Conservation (phyloP, 2,888 invertebrate species). For the Fabriciana adippe region DNA sequence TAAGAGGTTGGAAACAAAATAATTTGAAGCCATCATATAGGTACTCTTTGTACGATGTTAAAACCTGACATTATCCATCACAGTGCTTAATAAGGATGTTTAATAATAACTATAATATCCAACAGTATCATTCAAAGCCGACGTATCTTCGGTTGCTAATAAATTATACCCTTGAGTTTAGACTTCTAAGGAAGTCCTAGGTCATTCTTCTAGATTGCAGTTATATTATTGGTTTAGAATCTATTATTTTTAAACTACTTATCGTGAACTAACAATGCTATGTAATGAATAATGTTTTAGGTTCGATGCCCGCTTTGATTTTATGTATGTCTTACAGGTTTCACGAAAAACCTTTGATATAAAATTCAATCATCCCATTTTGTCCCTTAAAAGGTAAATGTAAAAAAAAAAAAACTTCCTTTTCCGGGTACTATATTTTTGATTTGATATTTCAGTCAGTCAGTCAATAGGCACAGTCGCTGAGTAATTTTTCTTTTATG, state of each 20-base stretch:
- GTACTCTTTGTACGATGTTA: background rate
- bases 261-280: background rate
- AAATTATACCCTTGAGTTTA: conserved; percentile 42
- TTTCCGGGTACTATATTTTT: too few relatives aligned
- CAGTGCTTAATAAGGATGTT: background rate
- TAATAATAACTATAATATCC: conserved; percentile 3
- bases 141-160: conserved; percentile 27
- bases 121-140: conserved; percentile 7
- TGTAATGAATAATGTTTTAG: too few relatives aligned
- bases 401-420: too few relatives aligned
- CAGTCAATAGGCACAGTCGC: too few relatives aligned
- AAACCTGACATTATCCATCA: background rate
- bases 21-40: background rate
- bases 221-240: background rate
- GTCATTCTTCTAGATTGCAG: conserved; percentile 45
- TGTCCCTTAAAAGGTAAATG: too few relatives aligned
- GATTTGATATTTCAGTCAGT: too few relatives aligned
- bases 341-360: background rate
- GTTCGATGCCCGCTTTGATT: too few relatives aligned
- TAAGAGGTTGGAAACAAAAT: too few relatives aligned
- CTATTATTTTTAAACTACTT: background rate
- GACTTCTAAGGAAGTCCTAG: conserved; percentile 41
- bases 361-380: background rate
- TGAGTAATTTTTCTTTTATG: too few relatives aligned
- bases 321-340: background rate